These are phyloP conservation scores for Lynx canadensis DNA, from an alignment of 2,113 vertebrate genomes.

Conservation along the genomic window DNA sequence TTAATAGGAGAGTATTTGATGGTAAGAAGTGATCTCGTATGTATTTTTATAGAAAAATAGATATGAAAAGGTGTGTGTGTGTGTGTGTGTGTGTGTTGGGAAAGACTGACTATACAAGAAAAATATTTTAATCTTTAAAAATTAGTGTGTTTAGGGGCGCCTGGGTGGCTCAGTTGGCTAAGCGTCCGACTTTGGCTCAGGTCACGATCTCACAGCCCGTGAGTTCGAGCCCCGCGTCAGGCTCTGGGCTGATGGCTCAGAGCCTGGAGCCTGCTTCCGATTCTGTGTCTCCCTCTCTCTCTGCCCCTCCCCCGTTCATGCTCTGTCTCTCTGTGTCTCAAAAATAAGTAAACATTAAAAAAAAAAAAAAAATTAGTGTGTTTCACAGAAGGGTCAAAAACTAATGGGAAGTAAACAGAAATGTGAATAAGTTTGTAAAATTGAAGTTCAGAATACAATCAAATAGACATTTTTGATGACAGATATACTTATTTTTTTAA, in stretches of 20 bases:
- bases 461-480: not conserved
- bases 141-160: not conserved
- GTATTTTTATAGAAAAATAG: not conserved
- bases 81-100: not conserved
- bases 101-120: not conserved
- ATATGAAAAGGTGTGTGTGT: not conserved
- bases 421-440: constrained; percentile 31
- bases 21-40: not conserved
- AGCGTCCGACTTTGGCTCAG: too few relatives aligned
- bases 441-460: constrained; percentile 34
- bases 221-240: too few relatives aligned
- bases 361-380: not conserved
- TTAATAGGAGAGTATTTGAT: not conserved
- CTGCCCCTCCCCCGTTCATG: too few relatives aligned
- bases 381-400: not conserved
- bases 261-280: too few relatives aligned
- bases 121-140: not conserved
- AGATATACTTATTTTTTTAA: constrained; percentile 26
- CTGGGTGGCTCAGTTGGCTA: too few relatives aligned
- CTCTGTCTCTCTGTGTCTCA: too few relatives aligned
- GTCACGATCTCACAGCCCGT: too few relatives aligned
- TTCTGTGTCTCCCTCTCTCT: too few relatives aligned
- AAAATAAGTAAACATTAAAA: too few relatives aligned
- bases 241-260: too few relatives aligned
- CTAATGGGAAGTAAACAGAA: not conserved